phyloP scores from a whole-genome alignment of 2,888 invertebrate genomes.

The Leptodirus hochenwartii region DNA sequence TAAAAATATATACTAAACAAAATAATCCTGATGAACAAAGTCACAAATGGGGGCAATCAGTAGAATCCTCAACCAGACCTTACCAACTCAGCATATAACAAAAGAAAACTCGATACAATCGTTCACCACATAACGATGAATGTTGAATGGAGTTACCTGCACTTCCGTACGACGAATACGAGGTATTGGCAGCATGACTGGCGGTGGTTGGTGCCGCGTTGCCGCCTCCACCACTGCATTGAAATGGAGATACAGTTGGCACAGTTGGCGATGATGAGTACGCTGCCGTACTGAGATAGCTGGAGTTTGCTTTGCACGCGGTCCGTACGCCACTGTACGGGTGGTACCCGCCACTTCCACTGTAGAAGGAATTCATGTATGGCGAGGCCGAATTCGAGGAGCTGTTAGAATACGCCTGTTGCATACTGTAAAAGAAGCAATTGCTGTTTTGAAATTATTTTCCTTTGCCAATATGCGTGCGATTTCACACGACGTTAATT shows the following conservation, averaged over 20 bases:
- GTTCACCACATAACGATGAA: no score
- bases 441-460: no score
- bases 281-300: conserved; percentile 25
- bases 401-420: conserved; percentile 28
- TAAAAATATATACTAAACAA: no score
- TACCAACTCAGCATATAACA: background rate
- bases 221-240: conserved; percentile 29
- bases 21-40: no score
- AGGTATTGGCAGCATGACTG: conserved; percentile 26
- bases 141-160: conserved; percentile 4
- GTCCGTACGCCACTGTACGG: no score
- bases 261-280: conserved; percentile 26
- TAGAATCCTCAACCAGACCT: background rate
- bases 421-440: conserved; percentile 26
- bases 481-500: no score
- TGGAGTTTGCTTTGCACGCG: conserved; percentile 34
- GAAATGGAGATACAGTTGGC: conserved; percentile 25
- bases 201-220: conserved; percentile 28
- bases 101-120: no score
- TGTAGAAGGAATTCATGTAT: conserved; percentile 26
- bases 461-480: no score
- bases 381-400: conserved; percentile 19
- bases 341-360: no score
- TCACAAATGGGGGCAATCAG: no score
- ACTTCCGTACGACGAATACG: conserved; percentile 22